Percentiles rank a stretch among this genome's conserved stretches.
phyloP scores from a whole-genome alignment of 2,113 vertebrate species.

The Barnardius zonarius region DNA sequence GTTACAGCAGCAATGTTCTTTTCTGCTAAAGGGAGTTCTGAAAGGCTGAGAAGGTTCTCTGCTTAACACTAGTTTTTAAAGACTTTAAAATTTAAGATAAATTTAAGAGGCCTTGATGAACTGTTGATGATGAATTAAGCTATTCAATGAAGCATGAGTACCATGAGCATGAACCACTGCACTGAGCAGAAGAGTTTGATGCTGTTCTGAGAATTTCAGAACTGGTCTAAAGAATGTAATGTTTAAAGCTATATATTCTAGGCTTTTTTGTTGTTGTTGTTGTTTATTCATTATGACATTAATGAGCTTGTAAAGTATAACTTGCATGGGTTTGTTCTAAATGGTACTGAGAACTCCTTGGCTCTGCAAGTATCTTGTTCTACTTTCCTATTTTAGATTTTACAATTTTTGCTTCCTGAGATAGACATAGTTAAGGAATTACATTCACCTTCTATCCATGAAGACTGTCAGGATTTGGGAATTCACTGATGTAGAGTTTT shows the following conservation, averaged over 20 bases:
- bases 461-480: background rate
- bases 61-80: background rate
- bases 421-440: background rate
- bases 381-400: background rate
- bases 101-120: background rate
- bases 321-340: background rate
- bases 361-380: background rate
- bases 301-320: background rate
- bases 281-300: background rate
- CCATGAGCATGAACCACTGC: accelerated
- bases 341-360: background rate
- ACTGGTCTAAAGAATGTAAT: background rate
- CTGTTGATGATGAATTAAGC: background rate
- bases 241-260: background rate
- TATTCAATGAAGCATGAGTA: accelerated
- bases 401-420: background rate
- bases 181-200: background rate
- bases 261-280: too few species aligned
- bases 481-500: background rate
- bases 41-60: background rate
- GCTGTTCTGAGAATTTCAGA: background rate
- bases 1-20: background rate
- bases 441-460: background rate
- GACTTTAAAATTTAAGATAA: background rate
- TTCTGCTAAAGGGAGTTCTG: background rate